A percentile compares a stretch with the other conserved stretches of the same genome.
These are phyloP conservation scores for Erpornis zantholeuca DNA, from an alignment of 2,113 vertebrate genomes.

Conservation along the genomic window DNA sequence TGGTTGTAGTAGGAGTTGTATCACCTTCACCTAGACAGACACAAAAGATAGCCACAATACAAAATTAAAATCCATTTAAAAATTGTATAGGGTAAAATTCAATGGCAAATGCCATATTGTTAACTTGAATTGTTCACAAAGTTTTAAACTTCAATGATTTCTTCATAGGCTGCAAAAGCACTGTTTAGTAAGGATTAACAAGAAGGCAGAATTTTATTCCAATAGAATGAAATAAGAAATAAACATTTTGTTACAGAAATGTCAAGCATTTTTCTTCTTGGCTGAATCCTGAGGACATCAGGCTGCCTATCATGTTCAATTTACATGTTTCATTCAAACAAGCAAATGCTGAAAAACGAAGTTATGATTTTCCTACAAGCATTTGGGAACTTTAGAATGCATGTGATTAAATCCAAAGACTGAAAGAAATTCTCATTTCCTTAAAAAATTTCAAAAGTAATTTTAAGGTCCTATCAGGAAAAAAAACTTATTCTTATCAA, in stretches of 20 bases:
- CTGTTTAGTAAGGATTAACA: not conserved
- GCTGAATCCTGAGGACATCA: not conserved
- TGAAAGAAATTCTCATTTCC: not conserved
- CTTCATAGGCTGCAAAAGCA: not conserved
- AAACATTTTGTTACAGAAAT: not conserved
- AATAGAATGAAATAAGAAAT: not conserved
- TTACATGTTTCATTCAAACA: not conserved
- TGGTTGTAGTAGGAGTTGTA: conserved; percentile 70
- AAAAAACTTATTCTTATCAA: not conserved
- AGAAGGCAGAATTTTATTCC: not conserved
- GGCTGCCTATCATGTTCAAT: not conserved
- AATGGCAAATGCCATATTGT: not conserved
- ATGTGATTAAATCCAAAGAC: not conserved
- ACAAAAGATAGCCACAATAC: not conserved
- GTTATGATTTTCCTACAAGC: not conserved
- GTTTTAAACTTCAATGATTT: not conserved
- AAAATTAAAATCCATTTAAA: not conserved
- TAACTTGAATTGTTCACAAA: not conserved
- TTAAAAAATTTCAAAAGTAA: not conserved
- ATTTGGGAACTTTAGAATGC: not conserved
- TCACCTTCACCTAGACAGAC: conserved; percentile 77
- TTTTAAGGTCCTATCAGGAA: not conserved
- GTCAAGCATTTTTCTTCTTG: not conserved
- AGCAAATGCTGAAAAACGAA: not conserved
- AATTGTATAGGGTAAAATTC: not conserved